phyloP scores from a whole-genome alignment of 1,140 invertebrate species.

The Copidosoma floridanum region DNA sequence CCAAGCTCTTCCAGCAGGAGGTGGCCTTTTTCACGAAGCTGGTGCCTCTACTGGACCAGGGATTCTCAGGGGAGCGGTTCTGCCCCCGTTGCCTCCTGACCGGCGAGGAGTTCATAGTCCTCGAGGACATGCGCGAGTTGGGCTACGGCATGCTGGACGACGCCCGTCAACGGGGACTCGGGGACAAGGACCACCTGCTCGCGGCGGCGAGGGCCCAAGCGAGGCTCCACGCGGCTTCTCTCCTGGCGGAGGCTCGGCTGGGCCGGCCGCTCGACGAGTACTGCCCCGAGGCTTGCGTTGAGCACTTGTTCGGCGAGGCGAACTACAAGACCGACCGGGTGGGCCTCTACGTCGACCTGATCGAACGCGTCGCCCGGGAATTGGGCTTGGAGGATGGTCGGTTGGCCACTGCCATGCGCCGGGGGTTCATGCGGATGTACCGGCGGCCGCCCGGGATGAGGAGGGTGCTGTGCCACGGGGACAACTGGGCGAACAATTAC shows the following conservation, averaged over 20 bases:
- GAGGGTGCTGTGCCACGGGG: neutral
- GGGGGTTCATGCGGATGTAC: neutral
- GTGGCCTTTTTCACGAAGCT: neutral
- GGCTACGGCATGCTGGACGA: constrained; percentile 41
- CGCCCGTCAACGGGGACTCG: neutral
- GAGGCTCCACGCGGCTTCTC: neutral
- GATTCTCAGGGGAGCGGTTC: constrained; percentile 21
- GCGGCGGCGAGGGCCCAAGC: neutral
- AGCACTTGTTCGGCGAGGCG: neutral
- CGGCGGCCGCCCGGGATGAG: no score
- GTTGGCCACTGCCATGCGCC: neutral
- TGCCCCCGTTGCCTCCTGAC: constrained; percentile 52
- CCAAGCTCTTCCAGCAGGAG: neutral
- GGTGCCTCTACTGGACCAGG: neutral
- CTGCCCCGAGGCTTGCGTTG: neutral
- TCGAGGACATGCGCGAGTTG: constrained; percentile 52
- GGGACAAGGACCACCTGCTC: neutral
- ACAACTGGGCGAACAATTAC: neutral
- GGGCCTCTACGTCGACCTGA: neutral
- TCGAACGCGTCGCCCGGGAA: neutral
- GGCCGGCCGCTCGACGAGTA: neutral
- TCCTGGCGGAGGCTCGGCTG: neutral
- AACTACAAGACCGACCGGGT: neutral
- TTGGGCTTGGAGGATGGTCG: neutral
- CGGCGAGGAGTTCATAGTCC: constrained; percentile 48